phyloP scores from a whole-genome alignment of 2,113 vertebrate genomes.

The Dunckerocampus dactyliophorus region DNA sequence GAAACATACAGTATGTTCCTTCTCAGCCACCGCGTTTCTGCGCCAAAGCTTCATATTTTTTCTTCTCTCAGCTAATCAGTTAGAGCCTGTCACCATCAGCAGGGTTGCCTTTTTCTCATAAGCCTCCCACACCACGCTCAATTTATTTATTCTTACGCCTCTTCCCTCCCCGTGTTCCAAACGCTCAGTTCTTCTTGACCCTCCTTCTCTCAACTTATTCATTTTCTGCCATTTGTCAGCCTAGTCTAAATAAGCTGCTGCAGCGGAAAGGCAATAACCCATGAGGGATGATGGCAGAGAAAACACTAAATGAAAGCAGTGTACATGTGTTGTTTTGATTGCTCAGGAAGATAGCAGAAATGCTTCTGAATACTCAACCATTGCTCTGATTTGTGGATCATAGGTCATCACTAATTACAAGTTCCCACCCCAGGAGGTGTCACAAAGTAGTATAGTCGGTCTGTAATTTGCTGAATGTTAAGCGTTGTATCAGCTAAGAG shows the following conservation, averaged over 20 bases:
- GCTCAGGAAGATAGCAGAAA: neutral
- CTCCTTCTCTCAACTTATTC: slow-evolving; percentile 46
- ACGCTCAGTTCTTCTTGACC: slow-evolving; percentile 60
- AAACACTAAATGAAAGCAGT: slow-evolving; percentile 47
- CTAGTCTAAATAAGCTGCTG: slow-evolving; percentile 69
- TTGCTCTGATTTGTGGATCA: too few relatives aligned
- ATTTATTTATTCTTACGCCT: slow-evolving; percentile 45
- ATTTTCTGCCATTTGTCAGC: slow-evolving; percentile 58
- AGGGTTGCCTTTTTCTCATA: slow-evolving; percentile 44
- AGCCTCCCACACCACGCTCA: slow-evolving; percentile 43
- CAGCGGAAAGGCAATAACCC: slow-evolving; percentile 8
- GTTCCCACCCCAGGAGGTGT: too few relatives aligned
- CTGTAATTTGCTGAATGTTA: too few relatives aligned
- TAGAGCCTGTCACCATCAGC: slow-evolving; percentile 35
- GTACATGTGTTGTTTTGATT: too few relatives aligned
- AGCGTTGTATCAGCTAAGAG: too few relatives aligned
- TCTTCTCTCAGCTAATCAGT: too few relatives aligned
- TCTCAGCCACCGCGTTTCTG: slow-evolving; percentile 8
- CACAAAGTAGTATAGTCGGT: too few relatives aligned
- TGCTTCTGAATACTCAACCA: neutral
- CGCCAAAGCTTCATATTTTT: slow-evolving; percentile 21
- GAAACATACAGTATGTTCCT: slow-evolving; percentile 15
- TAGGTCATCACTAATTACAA: too few relatives aligned
- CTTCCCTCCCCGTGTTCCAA: slow-evolving; percentile 27
- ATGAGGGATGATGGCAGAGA: slow-evolving; percentile 35